Base-by-base conservation (phyloP, 2,888 invertebrate species). In the Crepidodera aurea region DNA sequence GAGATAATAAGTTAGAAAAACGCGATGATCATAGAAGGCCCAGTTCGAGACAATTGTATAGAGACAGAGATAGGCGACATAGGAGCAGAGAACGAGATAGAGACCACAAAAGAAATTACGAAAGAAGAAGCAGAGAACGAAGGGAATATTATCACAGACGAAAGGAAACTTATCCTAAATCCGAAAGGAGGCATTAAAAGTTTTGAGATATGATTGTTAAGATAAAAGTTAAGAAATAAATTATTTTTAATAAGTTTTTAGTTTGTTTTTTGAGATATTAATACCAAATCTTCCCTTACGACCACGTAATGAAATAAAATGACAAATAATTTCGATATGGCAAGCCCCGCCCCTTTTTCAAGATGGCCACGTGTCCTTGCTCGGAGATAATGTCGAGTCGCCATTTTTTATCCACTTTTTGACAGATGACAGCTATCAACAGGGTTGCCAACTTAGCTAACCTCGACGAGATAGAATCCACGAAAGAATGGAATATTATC, bases 171-270 rank as follows among this genome's bases (percentile, higher is more conserved):
- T 48, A 62, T 37, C 12, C 29, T 27, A 64, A 54, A 51, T 57
- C 64, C 7, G 64, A 62, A 6, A 51, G 59, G 10, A 64, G 62
- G 19, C 51, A 64, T 64, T 63, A 15, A 51, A n/a, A n/a, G n/a
- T n/a, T n/a, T n/a, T n/a, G n/a, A n/a, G n/a, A n/a, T n/a, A n/a
- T 25, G 12, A n/a, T 59, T 10, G 37, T 57, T 48, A 15, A 39
- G 1, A 8, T 32, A 16, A 18, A 22, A 39, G 40, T 53, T 37
- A 55, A 13, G 37, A 16, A 32, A 40, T 42, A 53, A 58, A 44
- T 22, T 64, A 60, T 57, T 48, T 64, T 60, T 64, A 55, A 22
- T 29, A 63, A 42, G 48, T n/a, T n/a, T n/a, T n/a, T n/a, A n/a
- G n/a, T n/a, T n/a, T n/a, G n/a, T n/a, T n/a, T n/a, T n/a, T n/a